These are phyloP conservation scores for Enteromius unitaeniatus DNA, from an alignment of 2,797 vertebrate genomes.

Conservation along the genomic window DNA sequence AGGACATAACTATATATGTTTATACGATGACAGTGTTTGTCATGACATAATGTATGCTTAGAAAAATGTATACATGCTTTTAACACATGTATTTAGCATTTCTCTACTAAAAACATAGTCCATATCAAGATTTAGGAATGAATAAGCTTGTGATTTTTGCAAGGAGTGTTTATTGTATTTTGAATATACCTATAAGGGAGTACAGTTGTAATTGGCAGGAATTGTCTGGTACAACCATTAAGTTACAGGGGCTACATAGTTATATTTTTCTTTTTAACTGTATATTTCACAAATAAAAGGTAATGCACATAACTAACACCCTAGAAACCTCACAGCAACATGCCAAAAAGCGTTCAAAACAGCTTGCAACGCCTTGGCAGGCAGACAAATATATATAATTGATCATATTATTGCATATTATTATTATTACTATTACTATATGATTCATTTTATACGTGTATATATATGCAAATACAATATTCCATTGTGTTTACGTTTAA, in stretches of 20 bases:
- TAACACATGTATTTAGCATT: neutral
- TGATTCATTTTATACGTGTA: too few species aligned
- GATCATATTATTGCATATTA: too few species aligned
- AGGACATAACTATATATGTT: neutral
- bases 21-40: neutral
- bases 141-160: neutral
- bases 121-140: neutral
- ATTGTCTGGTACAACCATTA: neutral
- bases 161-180: neutral
- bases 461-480: neutral
- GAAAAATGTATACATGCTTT: neutral
- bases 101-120: neutral
- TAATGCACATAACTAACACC: neutral
- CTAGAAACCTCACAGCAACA: neutral
- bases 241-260: neutral
- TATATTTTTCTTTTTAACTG: neutral
- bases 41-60: neutral
- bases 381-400: too few species aligned
- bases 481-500: neutral
- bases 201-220: neutral
- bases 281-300: neutral
- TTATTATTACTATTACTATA: too few species aligned
- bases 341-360: neutral
- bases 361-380: neutral
- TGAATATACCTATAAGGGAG: neutral